Base-by-base conservation (phyloP, 2,888 invertebrate species). In the Chymomyza fuscimana region DNA sequence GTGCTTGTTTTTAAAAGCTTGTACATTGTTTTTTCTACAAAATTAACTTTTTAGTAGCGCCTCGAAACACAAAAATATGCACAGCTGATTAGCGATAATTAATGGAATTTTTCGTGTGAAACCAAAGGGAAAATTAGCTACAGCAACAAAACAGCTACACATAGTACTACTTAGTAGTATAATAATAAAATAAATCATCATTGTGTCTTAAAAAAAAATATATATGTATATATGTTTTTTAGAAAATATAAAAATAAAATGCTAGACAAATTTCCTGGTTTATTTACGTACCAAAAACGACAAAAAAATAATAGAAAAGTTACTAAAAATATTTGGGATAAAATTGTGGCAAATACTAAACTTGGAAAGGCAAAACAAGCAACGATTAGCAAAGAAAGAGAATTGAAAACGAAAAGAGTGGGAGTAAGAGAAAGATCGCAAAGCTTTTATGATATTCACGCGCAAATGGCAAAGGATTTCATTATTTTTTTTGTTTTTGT, bases 281-380 rank as follows among this genome's bases (percentile, higher is more conserved):
- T 86, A 83, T 83, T 83, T 86, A 84, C 71, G 86, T 86, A 74
- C 73, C 79, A 77, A 75, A 73, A 77, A 72, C 79, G 36, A 83
- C 84, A 86, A 86, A 84, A 84, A 84, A 84, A 86, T 86, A 7
- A 67, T 51, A 16, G 32, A 52, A 61, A 54, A 67, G n/a, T 32
- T 5, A 50, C 4, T 22, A 29, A 54, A 46, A 25, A 56, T 32
- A 25, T 25, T 56, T 22, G 25, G 15, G 9, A 19, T 32, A 32
- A 32, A 32, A 7, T 32, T 32, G 32, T 32, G 32, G 32, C 32
- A 56, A 58, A 58, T 15, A 58, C 25, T 46, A 54, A 16, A 54
- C 52, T 16, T 19, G 58, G 25, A 25, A 15, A 54, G 12, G 54
- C 54, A 19, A 58, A 58, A 25, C 56, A 25, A 56, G 16, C 25